Evolutionary conservation across 1,140 invertebrate species (phyloP).

Genomic region (Doryteuthis pealeii): DNA sequence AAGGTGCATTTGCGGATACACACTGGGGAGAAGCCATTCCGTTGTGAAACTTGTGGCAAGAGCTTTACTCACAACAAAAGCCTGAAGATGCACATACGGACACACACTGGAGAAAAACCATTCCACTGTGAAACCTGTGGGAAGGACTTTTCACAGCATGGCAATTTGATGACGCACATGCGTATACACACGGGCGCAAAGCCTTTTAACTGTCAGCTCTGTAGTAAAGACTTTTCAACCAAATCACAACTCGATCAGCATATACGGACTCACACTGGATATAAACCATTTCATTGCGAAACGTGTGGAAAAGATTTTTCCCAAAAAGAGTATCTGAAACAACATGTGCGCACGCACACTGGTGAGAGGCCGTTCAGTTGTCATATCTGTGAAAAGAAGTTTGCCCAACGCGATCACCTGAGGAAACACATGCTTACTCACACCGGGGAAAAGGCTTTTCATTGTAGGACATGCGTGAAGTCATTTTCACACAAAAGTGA

Average conservation of each 20-base stretch:
- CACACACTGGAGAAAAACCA: constrained; percentile 59
- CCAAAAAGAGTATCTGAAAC: constrained; percentile 8
- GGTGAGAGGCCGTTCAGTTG: constrained; percentile 19
- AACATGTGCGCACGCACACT: constrained; percentile 10
- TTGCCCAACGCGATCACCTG: neutral
- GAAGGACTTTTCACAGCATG: constrained; percentile 58
- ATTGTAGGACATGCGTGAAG: constrained; percentile 13
- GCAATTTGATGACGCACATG: constrained; percentile 55
- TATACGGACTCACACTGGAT: neutral
- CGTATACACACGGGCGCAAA: constrained; percentile 18
- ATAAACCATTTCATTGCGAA: constrained; percentile 14
- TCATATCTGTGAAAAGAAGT: constrained; percentile 18
- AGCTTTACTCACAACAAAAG: constrained; percentile 58
- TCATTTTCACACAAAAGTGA: constrained; percentile 1
- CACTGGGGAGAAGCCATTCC: constrained; percentile 30
- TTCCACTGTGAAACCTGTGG: constrained; percentile 53
- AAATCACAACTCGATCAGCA: neutral
- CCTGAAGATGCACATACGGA: constrained; percentile 53
- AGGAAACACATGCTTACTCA: constrained; percentile 10
- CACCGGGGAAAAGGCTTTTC: constrained; percentile 11
- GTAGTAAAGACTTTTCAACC: constrained; percentile 89
- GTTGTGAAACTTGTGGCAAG: constrained; percentile 44
- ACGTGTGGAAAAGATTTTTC: constrained; percentile 16
- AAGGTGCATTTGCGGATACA: constrained; percentile 54
- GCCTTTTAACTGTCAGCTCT: constrained; percentile 58